phyloP scores from a whole-genome alignment of 2,113 vertebrate species.

The Hemicordylus capensis region DNA sequence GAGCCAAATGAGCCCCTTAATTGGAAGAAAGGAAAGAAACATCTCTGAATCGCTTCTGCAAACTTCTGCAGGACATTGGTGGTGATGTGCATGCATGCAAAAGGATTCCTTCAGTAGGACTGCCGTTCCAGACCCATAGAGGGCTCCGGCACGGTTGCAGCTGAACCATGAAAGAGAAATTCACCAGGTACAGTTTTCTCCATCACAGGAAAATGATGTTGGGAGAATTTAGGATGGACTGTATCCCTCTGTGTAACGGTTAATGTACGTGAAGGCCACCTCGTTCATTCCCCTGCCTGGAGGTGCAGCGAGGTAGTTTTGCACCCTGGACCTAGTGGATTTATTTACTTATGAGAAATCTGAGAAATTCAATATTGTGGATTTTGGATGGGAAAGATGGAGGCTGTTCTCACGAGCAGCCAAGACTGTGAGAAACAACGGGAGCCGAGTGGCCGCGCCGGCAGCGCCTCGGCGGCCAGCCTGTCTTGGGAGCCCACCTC shows the following conservation, averaged over 20 bases:
- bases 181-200: background rate
- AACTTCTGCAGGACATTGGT: conserved; percentile 8
- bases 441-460: too few relatives aligned
- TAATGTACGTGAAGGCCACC: background rate
- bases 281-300: too few relatives aligned
- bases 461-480: too few relatives aligned
- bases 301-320: too few relatives aligned
- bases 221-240: background rate
- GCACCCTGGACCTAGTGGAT: too few relatives aligned
- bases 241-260: background rate
- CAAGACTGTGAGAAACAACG: too few relatives aligned
- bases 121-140: too few relatives aligned
- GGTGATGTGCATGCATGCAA: background rate
- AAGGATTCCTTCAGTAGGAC: background rate
- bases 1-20: conserved; percentile 66
- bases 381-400: too few relatives aligned
- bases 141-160: background rate
- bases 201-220: background rate
- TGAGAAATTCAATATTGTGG: too few relatives aligned
- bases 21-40: conserved; percentile 45
- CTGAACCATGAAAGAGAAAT: background rate
- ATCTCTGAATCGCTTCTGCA: conserved; percentile 28
- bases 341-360: too few relatives aligned
- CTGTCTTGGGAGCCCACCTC: too few relatives aligned
- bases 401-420: too few relatives aligned